Percentiles rank a stretch among this genome's conserved stretches.
Conservation (phyloP, 2,797 vertebrate genomes). For the Nyctalus aviator region DNA sequence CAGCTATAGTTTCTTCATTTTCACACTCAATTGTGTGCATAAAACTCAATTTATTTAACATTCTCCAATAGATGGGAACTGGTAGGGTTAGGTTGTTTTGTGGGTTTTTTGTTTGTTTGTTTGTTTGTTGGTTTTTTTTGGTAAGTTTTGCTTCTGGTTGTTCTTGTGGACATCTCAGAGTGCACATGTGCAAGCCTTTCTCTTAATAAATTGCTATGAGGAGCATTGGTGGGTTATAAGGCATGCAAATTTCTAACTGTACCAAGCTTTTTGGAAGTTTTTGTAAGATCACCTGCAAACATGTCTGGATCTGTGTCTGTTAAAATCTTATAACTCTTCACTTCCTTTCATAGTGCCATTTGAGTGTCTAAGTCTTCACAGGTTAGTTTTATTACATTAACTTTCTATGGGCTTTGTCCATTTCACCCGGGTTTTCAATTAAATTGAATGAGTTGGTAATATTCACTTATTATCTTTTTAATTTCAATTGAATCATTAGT, state of each 20-base stretch:
- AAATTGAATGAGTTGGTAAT: neutral
- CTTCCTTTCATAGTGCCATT: neutral
- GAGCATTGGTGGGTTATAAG: neutral
- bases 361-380: neutral
- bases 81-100: no score
- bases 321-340: neutral
- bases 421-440: neutral
- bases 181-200: neutral
- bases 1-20: neutral
- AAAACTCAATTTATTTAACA: neutral
- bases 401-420: neutral
- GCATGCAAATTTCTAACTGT: neutral
- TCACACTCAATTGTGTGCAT: neutral
- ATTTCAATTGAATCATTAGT: neutral
- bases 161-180: neutral
- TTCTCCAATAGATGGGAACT: neutral
- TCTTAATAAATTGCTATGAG: neutral
- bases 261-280: neutral
- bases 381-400: neutral
- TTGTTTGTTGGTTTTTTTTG: neutral
- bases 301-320: neutral
- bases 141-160: neutral
- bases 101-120: no score
- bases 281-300: neutral
- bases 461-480: neutral